Evolutionary conservation across 2,797 vertebrate species (phyloP), one percentile per base, ranked within the genome.

Genomic region (Anguilla anguilla): DNA sequence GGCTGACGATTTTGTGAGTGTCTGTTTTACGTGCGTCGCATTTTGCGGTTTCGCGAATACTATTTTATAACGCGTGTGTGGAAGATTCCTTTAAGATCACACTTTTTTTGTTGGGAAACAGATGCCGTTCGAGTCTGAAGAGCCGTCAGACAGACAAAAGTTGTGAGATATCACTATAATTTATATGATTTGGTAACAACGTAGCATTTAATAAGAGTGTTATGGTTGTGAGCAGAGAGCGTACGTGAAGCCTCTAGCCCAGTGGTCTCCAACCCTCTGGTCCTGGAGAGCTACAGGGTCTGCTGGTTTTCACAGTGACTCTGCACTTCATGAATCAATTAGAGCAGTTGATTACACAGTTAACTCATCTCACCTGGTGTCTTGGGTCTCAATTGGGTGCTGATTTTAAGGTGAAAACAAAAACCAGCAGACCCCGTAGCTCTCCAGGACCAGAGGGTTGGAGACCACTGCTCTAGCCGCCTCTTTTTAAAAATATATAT

Each of bases 1-100:
- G 92, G 94, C 91, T 91, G 91, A 91, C 91, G 81, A 92, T 89
- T 19, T 86, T 89, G 43, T 92, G 88, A 84, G 17, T 49, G 49
- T 91, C 90, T 84, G 25, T 51, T 67, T 77, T 77, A 9, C 67
- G 35, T 55, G 72, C 19, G 77, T 84, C 77, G 49, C 19, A 84
- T 87, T 89, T 89, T 28, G 89, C 88, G 57, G 87, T 88, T 87
- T 86, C 11, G 51, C 84, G 88, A 89, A 90, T 88, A 89, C 35
- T 91, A 51, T 88, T 90, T 91, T 89, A 90, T 91, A 92, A 92
- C 92, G 28, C 11, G 67, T 35, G 2, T 81, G 39, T 9, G 28
- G 81, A 19, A 53, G 19, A 22, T 46, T 25, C 43, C 25, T 46
- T 57, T 53, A 83, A 25, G 51, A 49, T 51, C 4, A 0, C 49